Base-by-base conservation (phyloP, 2,797 vertebrate species). In the Halcyon badia region DNA sequence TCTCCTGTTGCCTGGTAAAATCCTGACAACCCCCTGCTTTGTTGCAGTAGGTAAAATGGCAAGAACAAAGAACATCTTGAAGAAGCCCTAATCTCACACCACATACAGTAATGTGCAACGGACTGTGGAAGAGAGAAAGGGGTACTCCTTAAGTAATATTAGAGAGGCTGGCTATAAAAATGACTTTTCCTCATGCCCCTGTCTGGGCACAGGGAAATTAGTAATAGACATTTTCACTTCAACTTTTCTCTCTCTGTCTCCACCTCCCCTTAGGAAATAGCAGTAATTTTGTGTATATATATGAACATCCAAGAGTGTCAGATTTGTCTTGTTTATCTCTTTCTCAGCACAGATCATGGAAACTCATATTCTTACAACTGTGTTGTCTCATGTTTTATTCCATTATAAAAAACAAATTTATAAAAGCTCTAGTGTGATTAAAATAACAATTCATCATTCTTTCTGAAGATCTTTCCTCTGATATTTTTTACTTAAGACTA, bases 21-120 rank as follows among this genome's bases (percentile, higher is more conserved):
- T 78, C 42, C 79, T 88, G 84, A 87, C 79, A 89, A 71, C 65
- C 24, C 30, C 46, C 39, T 89, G 64, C 64, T 41, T 94, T 70
- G 48, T 31, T 12, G 4, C 28, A 28, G 90, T 85, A 87, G 33
- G 64, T 73, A 64, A 69, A 84, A 61, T 41, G 57, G 51, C 73
- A 90, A 90, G 77, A 82, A 89, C 66, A 91, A 94, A 93, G 64
- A 84, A 73, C 19, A 42, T 39, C 52, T 77, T 62, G 73, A 82
- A 92, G 71, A 79, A 93, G 33, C 30, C 52, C n/a, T 66, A 37
- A 89, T 90, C 71, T 89, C 52, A 65, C 41, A 75, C 56, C 64
- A 41, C 64, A 39, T 4, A 76, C 39, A 46, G 26, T 20, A 19
- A 24, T 1, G 0, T 14, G 30, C 65, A 71, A 46, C 26, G 60